Base-by-base conservation (phyloP, 53 echinoderm and acorn worm species). In the Patiria pectinifera region DNA sequence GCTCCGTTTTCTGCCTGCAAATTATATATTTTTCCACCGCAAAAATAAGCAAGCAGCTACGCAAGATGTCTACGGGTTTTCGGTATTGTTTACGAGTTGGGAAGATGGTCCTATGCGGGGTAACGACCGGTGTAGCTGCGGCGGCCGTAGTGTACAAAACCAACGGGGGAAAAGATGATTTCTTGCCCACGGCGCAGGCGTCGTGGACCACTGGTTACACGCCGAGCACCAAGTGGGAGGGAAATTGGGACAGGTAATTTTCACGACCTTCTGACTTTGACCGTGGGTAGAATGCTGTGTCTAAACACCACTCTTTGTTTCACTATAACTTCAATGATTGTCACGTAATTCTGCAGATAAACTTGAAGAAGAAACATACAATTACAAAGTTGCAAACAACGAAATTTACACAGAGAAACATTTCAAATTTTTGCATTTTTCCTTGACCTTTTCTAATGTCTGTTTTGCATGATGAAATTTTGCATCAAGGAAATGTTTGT, bases 211-310 rank as follows among this genome's bases (percentile, higher is more conserved):
- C 94, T 81, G 93, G 93, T 49, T 94, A 78, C 66, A 86, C 71
- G 24, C 97, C 99, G 0, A 96, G 94, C 78, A 93, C 89, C 14
- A 90, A 85, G 82, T 99, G 99, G 99, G 97, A 99, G 75, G 45
- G 48, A 45, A 99, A 99, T 77, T 99, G 99, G 99, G 99, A 99
- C 62, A 99, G 89, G 99, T 96, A 76, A 62, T 21, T 45, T 19
- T 35, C 10, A 7, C 19, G n/a, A 43, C 2, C 49, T 43, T 45
- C 2, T 85, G 19, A 13, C 24, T 26, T 66, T 69, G 35, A 84
- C 3, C 11, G 3, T 6, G 11, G 60, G 58, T 24, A 62, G 19
- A 59, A 53, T 53, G 5, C 5, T 8, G 53, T 53, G 53, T 53
- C 53, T 2, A 53, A 53, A 53, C 53, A 8, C 53, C 53, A 53